These are phyloP conservation scores for Drosophila chauvacae DNA, from an alignment of 1,140 invertebrate genomes.

Conservation along the genomic window DNA sequence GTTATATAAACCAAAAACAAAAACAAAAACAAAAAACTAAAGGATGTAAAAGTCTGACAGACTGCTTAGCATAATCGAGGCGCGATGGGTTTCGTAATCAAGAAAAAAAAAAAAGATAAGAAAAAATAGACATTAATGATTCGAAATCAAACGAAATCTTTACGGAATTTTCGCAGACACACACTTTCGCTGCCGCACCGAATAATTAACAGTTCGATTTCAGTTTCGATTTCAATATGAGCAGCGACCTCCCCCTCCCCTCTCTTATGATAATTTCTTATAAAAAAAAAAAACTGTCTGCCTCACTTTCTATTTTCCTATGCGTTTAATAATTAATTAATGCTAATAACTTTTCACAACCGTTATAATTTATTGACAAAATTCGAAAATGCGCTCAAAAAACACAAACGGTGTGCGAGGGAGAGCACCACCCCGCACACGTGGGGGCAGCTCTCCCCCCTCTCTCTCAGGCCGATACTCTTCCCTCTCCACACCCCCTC, in stretches of 20 bases:
- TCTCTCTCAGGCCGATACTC: too few species aligned
- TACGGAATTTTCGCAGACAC: conserved; percentile 26
- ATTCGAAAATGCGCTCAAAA: conserved; percentile 65
- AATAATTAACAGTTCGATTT: conserved; percentile 70
- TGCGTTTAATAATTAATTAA: conserved; percentile 81
- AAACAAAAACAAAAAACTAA: neutral
- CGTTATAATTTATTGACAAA: conserved; percentile 81
- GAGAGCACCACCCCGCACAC: conserved; percentile 8
- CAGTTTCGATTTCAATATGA: conserved; percentile 42
- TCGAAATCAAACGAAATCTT: conserved; percentile 45
- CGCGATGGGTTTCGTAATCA: conserved; percentile 60
- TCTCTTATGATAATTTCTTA: conserved; percentile 66
- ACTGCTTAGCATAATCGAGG: conserved; percentile 61
- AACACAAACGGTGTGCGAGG: conserved; percentile 33
- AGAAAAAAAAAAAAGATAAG: conserved; percentile 6
- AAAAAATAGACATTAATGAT: conserved; percentile 2
- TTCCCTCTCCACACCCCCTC: neutral
- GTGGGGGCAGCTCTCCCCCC: conserved; percentile 5
- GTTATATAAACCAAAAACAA: conserved; percentile 63
- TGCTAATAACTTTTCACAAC: conserved; percentile 84
- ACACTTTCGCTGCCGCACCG: conserved; percentile 67
- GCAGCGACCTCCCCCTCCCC: neutral
- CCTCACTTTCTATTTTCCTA: conserved; percentile 82
- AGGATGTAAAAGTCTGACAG: conserved; percentile 58
- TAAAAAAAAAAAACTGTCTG: conserved; percentile 18